A percentile compares a stretch with the other conserved stretches of the same genome.
Evolutionary conservation across 92 coral and sea anemone genomes (phyloP).

Genomic region (Desmophyllum pertusum): DNA sequence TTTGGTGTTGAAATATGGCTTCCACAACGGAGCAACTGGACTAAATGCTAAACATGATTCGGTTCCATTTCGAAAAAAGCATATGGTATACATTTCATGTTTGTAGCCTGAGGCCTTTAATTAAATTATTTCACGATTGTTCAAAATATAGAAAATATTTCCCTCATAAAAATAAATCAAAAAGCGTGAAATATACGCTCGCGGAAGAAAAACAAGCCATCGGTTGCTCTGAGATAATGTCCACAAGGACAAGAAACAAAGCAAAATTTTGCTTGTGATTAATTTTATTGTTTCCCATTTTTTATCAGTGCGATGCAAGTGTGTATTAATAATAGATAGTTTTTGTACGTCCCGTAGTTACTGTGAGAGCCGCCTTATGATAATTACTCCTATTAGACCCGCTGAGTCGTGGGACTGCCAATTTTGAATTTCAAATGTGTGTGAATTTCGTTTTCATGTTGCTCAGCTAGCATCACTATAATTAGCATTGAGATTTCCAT

Average conservation of each 20-base stretch:
- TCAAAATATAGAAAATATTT: not conserved
- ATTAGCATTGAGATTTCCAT: not conserved
- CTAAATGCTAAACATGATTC: not conserved
- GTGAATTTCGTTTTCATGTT: not conserved
- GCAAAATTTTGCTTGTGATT: not conserved
- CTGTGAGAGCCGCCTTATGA: not conserved
- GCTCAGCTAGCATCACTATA: too few species aligned
- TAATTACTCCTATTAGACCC: not conserved
- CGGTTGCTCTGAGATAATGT: not conserved
- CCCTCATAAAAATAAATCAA: not conserved
- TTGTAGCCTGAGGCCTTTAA: slow-evolving; percentile 1
- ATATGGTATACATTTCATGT: not conserved
- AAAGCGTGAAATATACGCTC: not conserved
- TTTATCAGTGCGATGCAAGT: slow-evolving; percentile 12
- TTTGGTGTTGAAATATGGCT: not conserved
- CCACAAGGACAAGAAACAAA: not conserved
- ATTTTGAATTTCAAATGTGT: not conserved
- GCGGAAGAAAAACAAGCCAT: too few species aligned
- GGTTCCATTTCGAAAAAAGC: not conserved
- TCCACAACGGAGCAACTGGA: not conserved
- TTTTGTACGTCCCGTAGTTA: slow-evolving; percentile 3
- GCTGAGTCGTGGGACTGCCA: slow-evolving; percentile 27
- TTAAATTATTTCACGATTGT: not conserved
- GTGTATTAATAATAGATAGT: slow-evolving; percentile 34
- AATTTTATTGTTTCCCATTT: not conserved